Evolutionary conservation across 2,113 vertebrate genomes (phyloP), one percentile per base, ranked within the genome.

Genomic region (Eptesicus fuscus): DNA sequence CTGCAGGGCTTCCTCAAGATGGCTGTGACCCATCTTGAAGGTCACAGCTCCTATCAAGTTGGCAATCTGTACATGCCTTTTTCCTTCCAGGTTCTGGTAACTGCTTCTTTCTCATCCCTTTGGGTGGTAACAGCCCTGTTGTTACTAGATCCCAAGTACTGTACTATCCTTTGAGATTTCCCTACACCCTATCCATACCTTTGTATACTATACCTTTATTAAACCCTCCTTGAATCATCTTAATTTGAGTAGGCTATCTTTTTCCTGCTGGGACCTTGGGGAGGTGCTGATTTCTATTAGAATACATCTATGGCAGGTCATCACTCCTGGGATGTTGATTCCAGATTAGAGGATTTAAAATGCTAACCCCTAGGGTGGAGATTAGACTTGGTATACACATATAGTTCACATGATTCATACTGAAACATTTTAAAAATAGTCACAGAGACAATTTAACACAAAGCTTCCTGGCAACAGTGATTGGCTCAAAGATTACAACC

Each of bases 261-360:
- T 90, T 86, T 69, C 73, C 73, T 93, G 74, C 83, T 59, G 67
- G 37, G 47, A 83, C 35, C 20, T 94, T 78, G 40, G 53, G 35
- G 88, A 93, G 40, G 37, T 83, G 6, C 74, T 88, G 42, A 79
- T 85, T 88, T 61, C 17, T 56, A 25, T 77, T 25, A 79, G 61
- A 82, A 2, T 79, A 73, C 32, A 73, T 85, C 65, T 63, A 67
- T 83, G 53, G 20, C 56, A 84, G 25, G 70, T 84, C 79, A 79
- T 79, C 86, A 59, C 56, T 61, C 80, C 65, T 73, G 71, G 30
- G 35, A 44, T 78, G 70, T 53, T 95, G 56, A 85, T 74, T 80
- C 56, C 86, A 93, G 44, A 95, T 69, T 86, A 86, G 80, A 86
- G n/a, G 47, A 82, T 90, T 93, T 93, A 37, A 93, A 73, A 93